Evolutionary conservation across 2,113 vertebrate species (phyloP).

Genomic region (Colius striatus): DNA sequence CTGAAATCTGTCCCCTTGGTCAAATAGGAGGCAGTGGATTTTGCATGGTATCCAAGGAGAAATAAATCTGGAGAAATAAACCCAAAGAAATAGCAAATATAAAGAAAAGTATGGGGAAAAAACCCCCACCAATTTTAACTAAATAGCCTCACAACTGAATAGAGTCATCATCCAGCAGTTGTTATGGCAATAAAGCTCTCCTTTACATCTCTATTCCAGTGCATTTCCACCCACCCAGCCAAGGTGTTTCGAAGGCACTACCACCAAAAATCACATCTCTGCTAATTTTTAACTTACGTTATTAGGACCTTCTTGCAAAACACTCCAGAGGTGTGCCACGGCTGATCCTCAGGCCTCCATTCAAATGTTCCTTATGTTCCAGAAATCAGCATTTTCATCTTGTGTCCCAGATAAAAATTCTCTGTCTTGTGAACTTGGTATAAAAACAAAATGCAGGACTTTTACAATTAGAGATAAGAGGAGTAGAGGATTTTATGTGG

Average conservation of each 20-base stretch:
- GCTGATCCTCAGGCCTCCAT: not conserved
- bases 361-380: not conserved
- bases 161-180: conserved; percentile 15
- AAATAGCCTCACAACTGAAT: conserved; percentile 2
- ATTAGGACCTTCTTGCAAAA: not conserved
- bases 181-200: conserved; percentile 49
- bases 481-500: not conserved
- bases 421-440: not conserved
- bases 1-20: not conserved
- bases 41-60: not conserved
- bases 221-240: conserved; percentile 24
- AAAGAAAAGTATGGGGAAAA: not conserved
- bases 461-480: not conserved
- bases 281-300: not conserved
- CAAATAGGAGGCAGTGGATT: not conserved
- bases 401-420: not conserved
- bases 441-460: not conserved
- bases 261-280: not conserved
- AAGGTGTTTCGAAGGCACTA: conserved; percentile 12
- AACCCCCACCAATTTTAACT: not conserved
- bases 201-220: not conserved
- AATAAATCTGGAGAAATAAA: conserved; percentile 32
- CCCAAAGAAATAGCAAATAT: not conserved
- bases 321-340: not conserved
- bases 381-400: not conserved